These are phyloP conservation scores for Notothenia coriiceps DNA, from an alignment of 2,113 vertebrate genomes.

Conservation along the genomic window DNA sequence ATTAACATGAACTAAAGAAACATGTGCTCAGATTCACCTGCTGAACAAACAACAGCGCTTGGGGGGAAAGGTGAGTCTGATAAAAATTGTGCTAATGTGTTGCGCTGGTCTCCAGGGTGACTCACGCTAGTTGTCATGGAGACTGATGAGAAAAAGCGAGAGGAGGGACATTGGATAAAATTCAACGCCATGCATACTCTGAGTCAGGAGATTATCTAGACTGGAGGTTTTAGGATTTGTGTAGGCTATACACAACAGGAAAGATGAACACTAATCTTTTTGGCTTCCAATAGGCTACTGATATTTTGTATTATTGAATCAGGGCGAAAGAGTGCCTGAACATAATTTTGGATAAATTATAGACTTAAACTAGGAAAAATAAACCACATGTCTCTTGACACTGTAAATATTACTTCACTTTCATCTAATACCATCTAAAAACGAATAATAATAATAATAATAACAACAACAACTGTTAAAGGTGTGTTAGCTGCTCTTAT, in stretches of 20 bases:
- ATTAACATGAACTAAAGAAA: slow-evolving; percentile 12
- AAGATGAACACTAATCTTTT: background rate
- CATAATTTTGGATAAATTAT: no score
- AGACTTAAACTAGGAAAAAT: background rate
- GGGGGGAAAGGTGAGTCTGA: slow-evolving; percentile 43
- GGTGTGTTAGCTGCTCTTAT: no score
- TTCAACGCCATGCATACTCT: slow-evolving; percentile 19
- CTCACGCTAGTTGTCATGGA: slow-evolving; percentile 68
- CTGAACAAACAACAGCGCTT: slow-evolving; percentile 1
- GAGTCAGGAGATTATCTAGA: background rate
- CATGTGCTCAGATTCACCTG: slow-evolving; percentile 22
- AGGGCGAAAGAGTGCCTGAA: no score
- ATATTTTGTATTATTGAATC: background rate
- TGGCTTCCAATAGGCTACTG: background rate
- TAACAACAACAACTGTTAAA: no score
- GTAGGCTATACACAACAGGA: background rate
- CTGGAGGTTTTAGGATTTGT: slow-evolving; percentile 19
- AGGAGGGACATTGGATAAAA: slow-evolving; percentile 19
- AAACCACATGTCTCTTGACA: background rate
- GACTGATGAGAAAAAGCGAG: slow-evolving; percentile 52
- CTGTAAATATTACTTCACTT: no score
- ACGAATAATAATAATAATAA: no score
- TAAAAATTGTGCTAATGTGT: slow-evolving; percentile 41
- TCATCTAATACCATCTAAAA: no score
- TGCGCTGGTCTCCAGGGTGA: slow-evolving; percentile 57